Evolutionary conservation across 2,113 vertebrate genomes (phyloP), one percentile per base, ranked within the genome.

Genomic region (Dendropsophus ebraccatus): DNA sequence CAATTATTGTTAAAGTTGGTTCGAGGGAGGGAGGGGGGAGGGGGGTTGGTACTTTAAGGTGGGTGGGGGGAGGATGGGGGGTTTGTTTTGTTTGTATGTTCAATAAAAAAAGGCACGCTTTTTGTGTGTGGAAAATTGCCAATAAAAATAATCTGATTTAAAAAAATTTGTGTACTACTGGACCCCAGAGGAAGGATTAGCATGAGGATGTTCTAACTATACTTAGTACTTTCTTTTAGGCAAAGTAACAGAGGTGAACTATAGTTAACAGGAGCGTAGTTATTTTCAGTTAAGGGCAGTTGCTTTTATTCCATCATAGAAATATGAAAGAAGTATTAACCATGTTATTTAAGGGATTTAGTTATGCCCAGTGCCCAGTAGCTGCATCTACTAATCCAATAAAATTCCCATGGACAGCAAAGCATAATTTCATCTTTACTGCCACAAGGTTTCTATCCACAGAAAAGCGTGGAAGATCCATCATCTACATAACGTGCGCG

Each of bases 251-350:
- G 30, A 37, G 17, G 32, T 70, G 67, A 70, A 21, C 7, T 23
- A 23, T 23, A 70, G 67, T 70, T 70, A 70, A 70, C 32, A 70
- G 67, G 17, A 37, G 67, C 67, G 37, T 70, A 70, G 67, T 11
- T 23, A 5, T 70, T 70, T 23, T 35, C 12, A 35, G 65, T 69
- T 9, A 35, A 69, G 41, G 67, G 19, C 67, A 41, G 32, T 35
- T 69, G 65, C 30, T 30, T 69, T 69, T 35, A 21, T 70, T 37
- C 19, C 19, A 21, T 41, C 67, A 12, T 41, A 35, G 41, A 41
- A 69, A 69, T 7, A 19, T 9, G 28, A 35, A 69, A 70, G 32
- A 5, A 37, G 16, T 9, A 9, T 11, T 21, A 4, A 70, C 16
- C 65, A 41, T 70, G 19, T 3, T 23, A 12, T 12, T 41, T 70